Evolutionary conservation across 1,140 invertebrate species (phyloP).

Genomic region (Aporrectodea caliginosa): DNA sequence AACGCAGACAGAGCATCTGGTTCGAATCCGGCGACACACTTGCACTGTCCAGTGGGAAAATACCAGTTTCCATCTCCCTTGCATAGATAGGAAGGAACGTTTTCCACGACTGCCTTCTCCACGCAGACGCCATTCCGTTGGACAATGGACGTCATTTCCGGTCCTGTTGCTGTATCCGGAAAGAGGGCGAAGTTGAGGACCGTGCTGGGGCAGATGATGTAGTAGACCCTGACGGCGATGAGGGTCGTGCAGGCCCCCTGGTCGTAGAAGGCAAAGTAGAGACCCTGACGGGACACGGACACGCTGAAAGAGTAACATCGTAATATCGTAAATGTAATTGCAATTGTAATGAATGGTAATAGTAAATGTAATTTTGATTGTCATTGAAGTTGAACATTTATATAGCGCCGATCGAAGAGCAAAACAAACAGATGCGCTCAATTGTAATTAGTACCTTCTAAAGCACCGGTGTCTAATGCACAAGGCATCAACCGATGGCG

Average conservation of each 20-base stretch:
- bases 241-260: slow-evolving; percentile 93
- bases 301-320: too few species aligned
- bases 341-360: too few species aligned
- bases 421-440: too few species aligned
- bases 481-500: too few species aligned
- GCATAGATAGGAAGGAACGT: slow-evolving; percentile 74
- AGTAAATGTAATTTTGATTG: too few species aligned
- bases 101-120: slow-evolving; percentile 40
- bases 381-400: too few species aligned
- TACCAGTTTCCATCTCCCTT: slow-evolving; percentile 93
- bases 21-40: slow-evolving; percentile 87
- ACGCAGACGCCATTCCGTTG: slow-evolving; percentile 58
- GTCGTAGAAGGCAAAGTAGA: slow-evolving; percentile 80
- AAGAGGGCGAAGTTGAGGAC: slow-evolving; percentile 89
- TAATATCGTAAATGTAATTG: too few species aligned
- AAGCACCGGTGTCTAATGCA: too few species aligned
- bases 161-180: slow-evolving; percentile 84
- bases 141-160: slow-evolving; percentile 63
- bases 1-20: slow-evolving; percentile 63
- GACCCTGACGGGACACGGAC: too few species aligned
- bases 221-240: slow-evolving; percentile 90
- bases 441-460: too few species aligned
- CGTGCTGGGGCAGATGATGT: slow-evolving; percentile 88
- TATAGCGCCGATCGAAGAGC: too few species aligned
- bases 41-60: slow-evolving; percentile 75